These are phyloP conservation scores for Carassius auratus DNA, from an alignment of 2,113 vertebrate genomes.

Conservation along the genomic window DNA sequence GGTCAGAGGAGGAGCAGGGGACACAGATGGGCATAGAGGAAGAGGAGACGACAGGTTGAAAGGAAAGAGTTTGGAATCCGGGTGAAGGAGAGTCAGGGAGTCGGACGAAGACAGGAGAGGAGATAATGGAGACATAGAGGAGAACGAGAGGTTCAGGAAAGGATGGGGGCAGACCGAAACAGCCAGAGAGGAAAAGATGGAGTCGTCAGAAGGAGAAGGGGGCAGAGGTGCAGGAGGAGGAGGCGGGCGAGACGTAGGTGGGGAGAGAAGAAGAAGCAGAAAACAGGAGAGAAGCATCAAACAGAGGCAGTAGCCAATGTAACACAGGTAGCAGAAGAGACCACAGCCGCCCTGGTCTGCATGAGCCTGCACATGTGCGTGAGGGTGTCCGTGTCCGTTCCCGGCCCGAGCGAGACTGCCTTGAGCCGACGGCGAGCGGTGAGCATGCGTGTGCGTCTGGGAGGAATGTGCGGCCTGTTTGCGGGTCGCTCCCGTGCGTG, in stretches of 20 bases:
- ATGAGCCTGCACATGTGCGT: slow-evolving; percentile 59
- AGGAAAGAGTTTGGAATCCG: slow-evolving; percentile 65
- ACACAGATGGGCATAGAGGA: slow-evolving; percentile 44
- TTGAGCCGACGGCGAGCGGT: slow-evolving; percentile 57
- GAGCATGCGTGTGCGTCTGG: slow-evolving; percentile 57
- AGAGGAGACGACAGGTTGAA: slow-evolving; percentile 65
- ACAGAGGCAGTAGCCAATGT: slow-evolving; percentile 79
- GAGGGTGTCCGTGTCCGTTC: slow-evolving; percentile 53
- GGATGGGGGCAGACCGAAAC: slow-evolving; percentile 67
- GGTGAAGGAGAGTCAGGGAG: slow-evolving; percentile 75
- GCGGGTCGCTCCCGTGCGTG: slow-evolving; percentile 60
- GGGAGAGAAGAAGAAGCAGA: slow-evolving; percentile 82
- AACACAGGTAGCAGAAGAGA: slow-evolving; percentile 80
- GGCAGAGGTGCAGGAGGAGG: slow-evolving; percentile 74
- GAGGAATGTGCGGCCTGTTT: slow-evolving; percentile 59
- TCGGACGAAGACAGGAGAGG: slow-evolving; percentile 74
- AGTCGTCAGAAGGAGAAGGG: slow-evolving; percentile 51
- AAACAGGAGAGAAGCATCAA: slow-evolving; percentile 84
- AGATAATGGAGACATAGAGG: slow-evolving; percentile 56
- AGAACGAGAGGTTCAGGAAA: slow-evolving; percentile 60
- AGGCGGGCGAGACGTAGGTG: slow-evolving; percentile 58
- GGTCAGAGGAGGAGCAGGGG: slow-evolving; percentile 51
- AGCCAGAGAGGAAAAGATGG: slow-evolving; percentile 75
- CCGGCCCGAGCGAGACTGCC: slow-evolving; percentile 50
- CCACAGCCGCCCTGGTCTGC: slow-evolving; percentile 72